Evolutionary conservation across 2,113 vertebrate genomes (phyloP).

Genomic region (Ageneiosus marmoratus): DNA sequence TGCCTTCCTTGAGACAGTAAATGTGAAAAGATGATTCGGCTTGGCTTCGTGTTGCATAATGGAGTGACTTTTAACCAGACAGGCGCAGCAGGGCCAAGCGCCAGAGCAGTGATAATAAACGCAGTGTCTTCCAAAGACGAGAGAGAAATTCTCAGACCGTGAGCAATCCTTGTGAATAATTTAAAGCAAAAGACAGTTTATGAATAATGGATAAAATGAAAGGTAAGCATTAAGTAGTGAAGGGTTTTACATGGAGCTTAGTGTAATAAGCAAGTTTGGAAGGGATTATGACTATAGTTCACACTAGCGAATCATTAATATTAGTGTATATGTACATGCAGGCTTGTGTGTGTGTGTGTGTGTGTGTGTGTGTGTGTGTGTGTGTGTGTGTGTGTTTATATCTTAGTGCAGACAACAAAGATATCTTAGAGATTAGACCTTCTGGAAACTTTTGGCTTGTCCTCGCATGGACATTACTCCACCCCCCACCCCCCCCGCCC

Average conservation of each 20-base stretch:
- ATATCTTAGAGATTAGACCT: background rate
- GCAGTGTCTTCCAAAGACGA: background rate
- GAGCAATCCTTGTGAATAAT: constrained; percentile 26
- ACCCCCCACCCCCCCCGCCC: too few species aligned
- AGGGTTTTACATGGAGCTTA: background rate
- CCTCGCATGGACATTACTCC: background rate
- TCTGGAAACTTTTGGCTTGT: background rate
- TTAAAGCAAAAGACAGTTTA: background rate
- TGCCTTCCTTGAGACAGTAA: constrained; percentile 40
- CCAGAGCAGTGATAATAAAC: background rate
- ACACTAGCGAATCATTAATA: background rate
- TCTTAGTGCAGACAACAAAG: background rate
- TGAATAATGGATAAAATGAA: background rate
- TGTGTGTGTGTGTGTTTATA: background rate
- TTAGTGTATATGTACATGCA: background rate
- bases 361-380: background rate
- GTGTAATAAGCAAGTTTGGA: background rate
- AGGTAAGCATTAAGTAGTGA: background rate
- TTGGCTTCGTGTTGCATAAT: constrained; percentile 20
- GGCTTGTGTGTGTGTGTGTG: background rate
- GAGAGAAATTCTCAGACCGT: constrained; percentile 42
- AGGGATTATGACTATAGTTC: background rate
- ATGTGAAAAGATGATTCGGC: constrained; percentile 34
- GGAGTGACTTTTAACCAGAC: constrained; percentile 38
- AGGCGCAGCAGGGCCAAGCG: constrained; percentile 3